Evolutionary conservation across 1,140 invertebrate species (phyloP).

Genomic region (Drosophila parabipectinata): DNA sequence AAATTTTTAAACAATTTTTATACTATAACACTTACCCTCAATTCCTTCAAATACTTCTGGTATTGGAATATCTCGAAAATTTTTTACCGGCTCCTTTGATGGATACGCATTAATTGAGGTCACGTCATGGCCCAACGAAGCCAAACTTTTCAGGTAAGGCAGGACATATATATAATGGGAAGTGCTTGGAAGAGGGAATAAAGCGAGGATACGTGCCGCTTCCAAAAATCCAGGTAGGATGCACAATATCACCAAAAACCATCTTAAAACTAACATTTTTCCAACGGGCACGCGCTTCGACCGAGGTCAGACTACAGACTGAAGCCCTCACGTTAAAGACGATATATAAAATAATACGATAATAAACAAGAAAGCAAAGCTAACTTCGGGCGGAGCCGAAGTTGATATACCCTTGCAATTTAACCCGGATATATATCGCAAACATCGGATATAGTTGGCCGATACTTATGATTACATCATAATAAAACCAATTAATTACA

Average conservation of each 20-base stretch:
- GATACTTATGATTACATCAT: too few species aligned
- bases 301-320: not conserved
- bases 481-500: too few species aligned
- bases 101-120: slow-evolving; percentile 17
- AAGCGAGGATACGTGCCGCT: slow-evolving; percentile 14
- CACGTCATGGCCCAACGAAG: slow-evolving; percentile 23
- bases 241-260: not conserved
- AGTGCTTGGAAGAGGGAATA: slow-evolving; percentile 21
- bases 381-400: too few species aligned
- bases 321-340: not conserved
- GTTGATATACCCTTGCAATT: too few species aligned
- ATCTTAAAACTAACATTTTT: slow-evolving; percentile 1
- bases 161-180: slow-evolving; percentile 20
- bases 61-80: slow-evolving; percentile 14
- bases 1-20: too few species aligned
- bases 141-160: slow-evolving; percentile 23
- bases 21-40: slow-evolving; percentile 4
- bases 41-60: slow-evolving; percentile 8
- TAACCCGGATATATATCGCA: too few species aligned
- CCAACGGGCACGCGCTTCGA: not conserved
- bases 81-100: not conserved
- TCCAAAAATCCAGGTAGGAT: slow-evolving; percentile 9
- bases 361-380: too few species aligned
- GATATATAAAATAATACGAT: too few species aligned
- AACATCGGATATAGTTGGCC: too few species aligned